Conservation (phyloP, 2,113 vertebrate species). For the Leuciscus idus region DNA sequence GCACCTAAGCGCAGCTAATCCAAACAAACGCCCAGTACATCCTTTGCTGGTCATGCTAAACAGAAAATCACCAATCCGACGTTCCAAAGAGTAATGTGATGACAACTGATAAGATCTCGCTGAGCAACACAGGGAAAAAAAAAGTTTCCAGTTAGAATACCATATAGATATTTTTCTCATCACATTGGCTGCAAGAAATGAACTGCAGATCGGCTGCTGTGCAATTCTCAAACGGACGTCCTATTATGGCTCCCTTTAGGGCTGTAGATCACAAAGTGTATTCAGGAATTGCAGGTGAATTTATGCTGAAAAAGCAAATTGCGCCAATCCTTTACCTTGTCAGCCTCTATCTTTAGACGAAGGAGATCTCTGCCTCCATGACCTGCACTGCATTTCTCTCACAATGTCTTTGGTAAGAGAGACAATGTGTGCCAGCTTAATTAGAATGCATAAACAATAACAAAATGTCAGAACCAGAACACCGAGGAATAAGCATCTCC, state of each 20-base stretch:
- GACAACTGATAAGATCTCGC: constrained; percentile 13
- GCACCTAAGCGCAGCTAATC: constrained; percentile 5
- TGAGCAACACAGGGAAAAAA: constrained; percentile 10
- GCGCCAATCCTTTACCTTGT: constrained; percentile 15
- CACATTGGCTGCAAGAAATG: constrained; percentile 31
- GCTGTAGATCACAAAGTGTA: constrained; percentile 51
- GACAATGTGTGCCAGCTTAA: constrained; percentile 20
- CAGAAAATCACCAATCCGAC: constrained; percentile 1
- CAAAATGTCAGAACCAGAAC: constrained; percentile 25
- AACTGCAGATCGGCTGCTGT: constrained; percentile 26
- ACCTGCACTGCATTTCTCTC: constrained; percentile 24
- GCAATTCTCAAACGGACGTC: constrained; percentile 28
- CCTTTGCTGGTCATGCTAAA: constrained; percentile 33
- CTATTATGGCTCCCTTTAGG: constrained; percentile 52
- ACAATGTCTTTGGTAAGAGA: constrained; percentile 28
- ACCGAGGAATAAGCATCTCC: constrained; percentile 11
- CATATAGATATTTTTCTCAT: constrained; percentile 41
- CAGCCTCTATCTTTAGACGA: constrained; percentile 10
- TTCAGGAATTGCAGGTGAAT: constrained; percentile 33
- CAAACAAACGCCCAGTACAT: constrained; percentile 21
- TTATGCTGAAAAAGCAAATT: constrained; percentile 59
- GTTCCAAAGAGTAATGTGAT: constrained; percentile 27
- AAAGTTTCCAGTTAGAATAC: background rate
- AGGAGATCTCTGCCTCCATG: constrained; percentile 24
- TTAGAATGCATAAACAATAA: constrained; percentile 24